phyloP scores from a whole-genome alignment of 2,113 vertebrate genomes.

The Amphiprion ocellaris region DNA sequence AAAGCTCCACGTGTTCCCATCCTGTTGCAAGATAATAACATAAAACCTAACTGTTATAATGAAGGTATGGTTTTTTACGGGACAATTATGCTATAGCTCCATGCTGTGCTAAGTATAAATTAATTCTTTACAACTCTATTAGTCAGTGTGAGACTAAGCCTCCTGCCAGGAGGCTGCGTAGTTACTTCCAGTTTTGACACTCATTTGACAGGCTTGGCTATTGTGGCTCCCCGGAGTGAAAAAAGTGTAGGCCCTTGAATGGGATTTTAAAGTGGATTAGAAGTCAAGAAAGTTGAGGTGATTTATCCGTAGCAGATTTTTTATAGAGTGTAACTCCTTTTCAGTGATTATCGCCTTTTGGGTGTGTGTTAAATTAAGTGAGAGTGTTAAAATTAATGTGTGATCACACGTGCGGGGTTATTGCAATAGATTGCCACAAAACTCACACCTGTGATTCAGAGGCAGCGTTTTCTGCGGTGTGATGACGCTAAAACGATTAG shows the following conservation, averaged over 20 bases:
- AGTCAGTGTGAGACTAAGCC: constrained; percentile 31
- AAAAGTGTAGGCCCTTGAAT: neutral
- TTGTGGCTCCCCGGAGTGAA: constrained; percentile 8
- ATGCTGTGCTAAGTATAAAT: constrained; percentile 52
- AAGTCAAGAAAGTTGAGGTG: constrained; percentile 1
- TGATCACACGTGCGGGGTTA: neutral
- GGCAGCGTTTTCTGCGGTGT: neutral
- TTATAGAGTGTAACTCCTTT: neutral
- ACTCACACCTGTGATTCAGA: neutral
- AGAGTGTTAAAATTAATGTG: neutral
- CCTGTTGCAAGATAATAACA: constrained; percentile 23
- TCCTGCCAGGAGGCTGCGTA: constrained; percentile 19
- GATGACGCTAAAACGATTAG: neutral
- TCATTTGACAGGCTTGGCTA: constrained; percentile 27
- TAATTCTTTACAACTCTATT: constrained; percentile 43
- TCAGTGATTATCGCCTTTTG: neutral
- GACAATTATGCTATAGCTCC: constrained; percentile 51
- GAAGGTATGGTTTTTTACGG: constrained; percentile 30
- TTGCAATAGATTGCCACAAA: neutral
- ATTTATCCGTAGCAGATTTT: neutral
- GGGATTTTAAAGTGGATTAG: constrained; percentile 22
- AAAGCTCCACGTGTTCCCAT: constrained; percentile 9
- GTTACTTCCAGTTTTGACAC: constrained; percentile 28
- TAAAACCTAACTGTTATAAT: constrained; percentile 28
- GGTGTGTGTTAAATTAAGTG: neutral